Evolutionary conservation across 1,140 invertebrate genomes (phyloP).

Genomic region (Lamellibrachia luymesi): DNA sequence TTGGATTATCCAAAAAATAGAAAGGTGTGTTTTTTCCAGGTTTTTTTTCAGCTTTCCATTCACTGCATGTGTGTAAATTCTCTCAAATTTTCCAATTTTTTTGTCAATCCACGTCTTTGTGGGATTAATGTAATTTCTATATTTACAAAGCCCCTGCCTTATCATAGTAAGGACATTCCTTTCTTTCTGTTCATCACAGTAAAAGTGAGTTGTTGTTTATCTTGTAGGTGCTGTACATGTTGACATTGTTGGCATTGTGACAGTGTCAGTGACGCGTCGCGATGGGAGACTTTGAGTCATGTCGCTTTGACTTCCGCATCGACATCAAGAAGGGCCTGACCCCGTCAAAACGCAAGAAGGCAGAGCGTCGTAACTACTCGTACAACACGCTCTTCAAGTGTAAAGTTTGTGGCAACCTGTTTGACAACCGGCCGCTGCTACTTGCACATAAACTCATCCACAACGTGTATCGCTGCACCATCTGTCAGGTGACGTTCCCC

Average conservation of each 20-base stretch:
- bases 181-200: neutral
- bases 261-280: neutral
- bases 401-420: constrained; percentile 23
- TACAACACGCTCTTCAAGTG: constrained; percentile 28
- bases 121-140: no score
- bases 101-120: no score
- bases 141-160: no score
- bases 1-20: no score
- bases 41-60: no score
- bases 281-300: constrained; percentile 23
- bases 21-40: no score
- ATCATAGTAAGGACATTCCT: no score
- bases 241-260: neutral
- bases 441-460: constrained; percentile 22
- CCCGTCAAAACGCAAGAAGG: constrained; percentile 22
- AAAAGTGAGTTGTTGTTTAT: neutral
- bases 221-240: neutral
- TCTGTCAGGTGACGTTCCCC: constrained; percentile 3
- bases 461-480: neutral
- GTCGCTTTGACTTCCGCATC: constrained; percentile 26
- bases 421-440: constrained; percentile 18
- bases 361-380: constrained; percentile 13
- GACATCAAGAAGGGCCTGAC: constrained; percentile 24
- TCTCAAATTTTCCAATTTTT: no score
- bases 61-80: no score